A percentile compares a stretch with the other conserved stretches of the same genome.
phyloP scores from a whole-genome alignment of 2,797 vertebrate genomes.

The Megalops cyprinoides region DNA sequence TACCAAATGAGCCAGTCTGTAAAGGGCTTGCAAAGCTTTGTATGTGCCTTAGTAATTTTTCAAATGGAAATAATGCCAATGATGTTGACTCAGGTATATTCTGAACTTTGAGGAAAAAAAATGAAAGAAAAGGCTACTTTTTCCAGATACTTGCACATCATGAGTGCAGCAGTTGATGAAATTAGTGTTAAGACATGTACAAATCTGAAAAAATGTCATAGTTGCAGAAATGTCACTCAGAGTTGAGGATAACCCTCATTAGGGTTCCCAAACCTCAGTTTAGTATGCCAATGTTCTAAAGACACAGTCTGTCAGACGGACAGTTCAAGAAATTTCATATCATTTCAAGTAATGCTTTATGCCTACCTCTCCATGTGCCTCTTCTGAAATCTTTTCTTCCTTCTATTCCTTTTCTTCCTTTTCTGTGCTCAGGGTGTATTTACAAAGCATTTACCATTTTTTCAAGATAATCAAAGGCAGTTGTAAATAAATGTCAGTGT shows the following conservation, averaged over 20 bases:
- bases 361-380: constrained; percentile 6
- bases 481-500: background rate
- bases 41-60: background rate
- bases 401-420: background rate
- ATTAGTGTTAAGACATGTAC: no score
- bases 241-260: background rate
- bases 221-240: no score
- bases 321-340: background rate
- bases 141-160: background rate
- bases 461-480: background rate
- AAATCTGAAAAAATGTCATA: no score
- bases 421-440: background rate
- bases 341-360: background rate
- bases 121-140: no score
- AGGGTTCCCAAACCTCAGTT: no score
- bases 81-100: background rate
- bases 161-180: no score
- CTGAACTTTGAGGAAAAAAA: background rate
- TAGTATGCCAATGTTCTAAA: background rate
- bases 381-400: background rate
- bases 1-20: background rate
- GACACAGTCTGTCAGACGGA: background rate
- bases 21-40: background rate
- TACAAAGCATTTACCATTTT: background rate
- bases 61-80: background rate